phyloP scores from a whole-genome alignment of 92 coral and sea anemone genomes.

The Desmophyllum pertusum region DNA sequence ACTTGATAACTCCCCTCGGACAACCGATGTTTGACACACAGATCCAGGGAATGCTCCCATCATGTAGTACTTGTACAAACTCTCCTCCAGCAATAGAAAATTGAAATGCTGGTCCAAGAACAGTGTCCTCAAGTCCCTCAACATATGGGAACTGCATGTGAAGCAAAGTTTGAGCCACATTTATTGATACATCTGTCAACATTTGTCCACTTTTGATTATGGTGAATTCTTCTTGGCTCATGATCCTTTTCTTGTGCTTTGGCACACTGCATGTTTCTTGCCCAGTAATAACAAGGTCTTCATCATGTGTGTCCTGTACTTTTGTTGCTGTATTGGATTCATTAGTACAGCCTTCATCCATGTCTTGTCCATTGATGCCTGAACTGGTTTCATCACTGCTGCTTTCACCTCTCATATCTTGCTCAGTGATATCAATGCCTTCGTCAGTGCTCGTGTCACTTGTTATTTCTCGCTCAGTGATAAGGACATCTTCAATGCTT shows the following conservation, averaged over 20 bases:
- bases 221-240: not conserved
- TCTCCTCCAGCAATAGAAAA: conserved; percentile 38
- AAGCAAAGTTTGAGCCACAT: conserved; percentile 32
- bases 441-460: not conserved
- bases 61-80: conserved; percentile 65
- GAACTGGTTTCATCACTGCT: too few species aligned
- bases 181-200: conserved; percentile 36
- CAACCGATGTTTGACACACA: conserved; percentile 52
- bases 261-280: not conserved
- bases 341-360: too few species aligned
- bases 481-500: too few species aligned
- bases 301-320: not conserved
- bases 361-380: not conserved
- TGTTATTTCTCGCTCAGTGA: not conserved
- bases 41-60: conserved; percentile 60
- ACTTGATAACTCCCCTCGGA: conserved; percentile 31
- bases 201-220: conserved; percentile 6
- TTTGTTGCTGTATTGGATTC: not conserved
- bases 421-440: not conserved
- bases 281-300: not conserved
- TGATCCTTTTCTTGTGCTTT: not conserved
- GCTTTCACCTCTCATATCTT: too few species aligned
- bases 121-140: conserved; percentile 46
- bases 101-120: conserved; percentile 39
- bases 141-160: conserved; percentile 22